Evolutionary conservation across 2,888 invertebrate genomes (phyloP), one percentile per base, ranked within the genome.

Genomic region (Podotricha telesiphe): DNA sequence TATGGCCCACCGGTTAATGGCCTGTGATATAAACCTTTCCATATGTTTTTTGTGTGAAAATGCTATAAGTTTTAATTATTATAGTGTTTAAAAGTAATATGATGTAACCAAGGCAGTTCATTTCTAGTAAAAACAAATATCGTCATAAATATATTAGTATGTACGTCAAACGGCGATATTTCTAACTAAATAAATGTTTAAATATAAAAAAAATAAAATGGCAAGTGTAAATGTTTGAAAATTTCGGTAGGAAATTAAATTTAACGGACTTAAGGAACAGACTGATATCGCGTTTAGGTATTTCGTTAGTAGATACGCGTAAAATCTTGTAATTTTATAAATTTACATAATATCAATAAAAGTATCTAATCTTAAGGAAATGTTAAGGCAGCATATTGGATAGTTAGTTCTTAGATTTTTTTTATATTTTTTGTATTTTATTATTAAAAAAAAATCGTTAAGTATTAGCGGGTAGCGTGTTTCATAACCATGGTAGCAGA

Each of bases 221-320:
- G n/a, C 3, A 28, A 10, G 3, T 53, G 53, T 55, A 34, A 34
- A 55, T 55, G 53, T 34, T 4, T 11, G 28, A 53, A n/a, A 28
- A n/a, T 8, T 37, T 37, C 45, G 65, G 59, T 69, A 53, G 69
- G 10, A 68, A 58, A 42, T 63, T 64, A 67, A 64, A 73, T 75
- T 76, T 84, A 80, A 83, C 82, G 80, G 82, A 85, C 87, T 87
- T 87, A 88, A 87, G 87, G 84, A 88, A 86, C 86, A 55, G 90
- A 90, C 91, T 91, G 91, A 91, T 82, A 85, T 84, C 82, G 82
- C 83, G 77, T 82, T 80, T 87, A 87, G 87, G 87, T 87, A 76
- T n/a, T n/a, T 79, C 82, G 80, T 85, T 85, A n/a, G 81, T 87
- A 84, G 83, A 83, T 84, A 85, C 81, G 87, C 86, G 86, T 86